Conservation (phyloP, 2,797 vertebrate genomes). For the Spondyliosoma cantharus region DNA sequence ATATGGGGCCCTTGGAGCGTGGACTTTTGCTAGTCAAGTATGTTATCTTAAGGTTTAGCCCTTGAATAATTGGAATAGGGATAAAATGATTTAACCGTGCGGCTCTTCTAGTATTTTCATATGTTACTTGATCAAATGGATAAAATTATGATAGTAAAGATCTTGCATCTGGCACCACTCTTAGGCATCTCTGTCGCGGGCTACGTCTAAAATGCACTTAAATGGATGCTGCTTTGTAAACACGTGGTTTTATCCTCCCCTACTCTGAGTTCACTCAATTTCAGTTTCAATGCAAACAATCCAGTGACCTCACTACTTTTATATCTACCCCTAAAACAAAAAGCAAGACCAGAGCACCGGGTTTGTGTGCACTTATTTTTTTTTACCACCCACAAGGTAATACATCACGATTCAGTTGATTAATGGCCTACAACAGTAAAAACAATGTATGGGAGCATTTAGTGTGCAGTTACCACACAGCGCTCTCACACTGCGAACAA, state of each 20-base stretch:
- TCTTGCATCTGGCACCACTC: background rate
- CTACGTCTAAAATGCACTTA: background rate
- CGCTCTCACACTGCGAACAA: constrained; percentile 12
- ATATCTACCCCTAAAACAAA: constrained; percentile 8
- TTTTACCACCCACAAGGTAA: constrained; percentile 44
- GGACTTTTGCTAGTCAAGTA: no score
- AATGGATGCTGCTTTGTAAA: background rate
- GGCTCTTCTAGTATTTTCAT: no score
- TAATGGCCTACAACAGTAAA: constrained; percentile 42
- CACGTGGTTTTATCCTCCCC: background rate
- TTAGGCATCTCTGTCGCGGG: background rate
- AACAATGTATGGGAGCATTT: constrained; percentile 44
- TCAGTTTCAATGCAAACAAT: background rate
- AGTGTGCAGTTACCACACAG: constrained; percentile 18
- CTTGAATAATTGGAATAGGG: no score
- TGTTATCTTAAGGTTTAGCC: no score
- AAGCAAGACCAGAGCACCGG: constrained; percentile 29
- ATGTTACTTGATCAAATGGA: no score
- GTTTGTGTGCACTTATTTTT: constrained; percentile 29
- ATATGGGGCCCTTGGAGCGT: no score
- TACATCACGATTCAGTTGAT: constrained; percentile 61
- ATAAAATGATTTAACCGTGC: no score
- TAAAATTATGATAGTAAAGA: background rate
- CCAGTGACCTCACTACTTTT: background rate
- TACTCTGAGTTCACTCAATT: background rate